A percentile compares a stretch with the other conserved stretches of the same genome.
phyloP scores from a whole-genome alignment of 1,140 invertebrate genomes.

The Paramacrobiotus metropolitanus region DNA sequence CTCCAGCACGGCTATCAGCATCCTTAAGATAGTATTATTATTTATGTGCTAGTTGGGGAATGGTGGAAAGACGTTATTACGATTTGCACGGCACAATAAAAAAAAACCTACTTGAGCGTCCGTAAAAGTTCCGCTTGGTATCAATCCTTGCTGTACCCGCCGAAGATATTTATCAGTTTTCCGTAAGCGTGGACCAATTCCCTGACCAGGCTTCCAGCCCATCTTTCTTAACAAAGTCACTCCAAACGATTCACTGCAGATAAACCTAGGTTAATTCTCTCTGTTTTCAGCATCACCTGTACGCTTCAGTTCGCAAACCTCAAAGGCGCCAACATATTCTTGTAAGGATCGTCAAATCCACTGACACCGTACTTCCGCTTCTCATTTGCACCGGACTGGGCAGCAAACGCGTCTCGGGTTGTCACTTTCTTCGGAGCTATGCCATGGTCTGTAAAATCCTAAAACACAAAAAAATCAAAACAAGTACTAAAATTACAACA shows the following conservation, averaged over 20 bases:
- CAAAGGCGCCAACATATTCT: conserved; percentile 48
- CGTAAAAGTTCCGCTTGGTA: too few species aligned
- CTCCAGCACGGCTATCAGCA: conserved; percentile 11
- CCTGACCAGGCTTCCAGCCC: conserved; percentile 60
- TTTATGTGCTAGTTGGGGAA: too few species aligned
- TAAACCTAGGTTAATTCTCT: conserved; percentile 8
- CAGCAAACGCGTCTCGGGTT: not conserved
- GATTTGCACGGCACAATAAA: too few species aligned
- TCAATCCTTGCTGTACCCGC: conserved; percentile 13
- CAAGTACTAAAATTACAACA: conserved; percentile 9
- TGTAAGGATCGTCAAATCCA: conserved; percentile 35
- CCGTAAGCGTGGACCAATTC: conserved; percentile 40
- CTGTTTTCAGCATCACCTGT: conserved; percentile 4
- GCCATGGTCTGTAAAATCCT: conserved; percentile 75
- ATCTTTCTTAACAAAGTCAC: conserved; percentile 56
- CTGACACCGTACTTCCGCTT: not conserved
- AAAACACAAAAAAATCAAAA: conserved; percentile 12
- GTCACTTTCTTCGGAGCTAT: conserved; percentile 60
- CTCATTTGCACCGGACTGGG: not conserved
- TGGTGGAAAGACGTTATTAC: too few species aligned
- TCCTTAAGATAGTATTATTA: conserved; percentile 12
- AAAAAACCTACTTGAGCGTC: too few species aligned
- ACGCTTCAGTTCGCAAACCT: conserved; percentile 26
- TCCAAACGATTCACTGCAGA: conserved; percentile 53
- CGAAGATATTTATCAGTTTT: conserved; percentile 26